Evolutionary conservation across 2,888 invertebrate species (phyloP), one percentile per base, ranked within the genome.

Genomic region (Himalopsyche kuldschensis): DNA sequence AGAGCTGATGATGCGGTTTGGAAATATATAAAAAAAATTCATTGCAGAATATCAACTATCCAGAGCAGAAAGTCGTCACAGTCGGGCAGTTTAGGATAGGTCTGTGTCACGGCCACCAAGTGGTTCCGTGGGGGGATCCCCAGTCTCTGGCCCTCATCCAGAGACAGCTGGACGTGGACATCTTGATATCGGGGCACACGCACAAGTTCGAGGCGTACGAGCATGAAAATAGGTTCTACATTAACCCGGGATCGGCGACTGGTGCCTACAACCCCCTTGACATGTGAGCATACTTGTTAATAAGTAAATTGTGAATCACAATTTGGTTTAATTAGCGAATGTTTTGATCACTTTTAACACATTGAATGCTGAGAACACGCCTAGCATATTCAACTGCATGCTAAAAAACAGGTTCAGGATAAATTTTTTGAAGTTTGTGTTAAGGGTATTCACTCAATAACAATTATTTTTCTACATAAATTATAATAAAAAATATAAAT

Each of bases 61-160:
- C 99, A 0, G 99, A 99, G 88, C 99, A 99, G 89, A 99, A 99
- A 91, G 98, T 99, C 8, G 98, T 99, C 24, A 99, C 98, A 0
- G 99, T 99, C 0, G 99, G 99, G 0, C 98, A 99, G 90, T 99
- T 99, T 90, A 95, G 98, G 80, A 99, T 99, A 88, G 99, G 99
- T 0, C 92, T 99, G 32, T 97, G 97, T 83, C 99, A 99, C 89
- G 99, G 99, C 0, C 99, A 99, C 91, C 99, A 99, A 90, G 96
- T 99, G 5, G 98, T 99, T 3, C 99, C 99, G 0, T 98, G 98
- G 96, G 98, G 98, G 10, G 98, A 98, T 90, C 97, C 97, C 11
- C 98, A 98, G 90, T 95, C 98, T 0, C 91, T 99, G 81, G 97
- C 98, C 0, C 91, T 98, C 83, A 95, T 99, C 20, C 99, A 99